Evolutionary conservation across 2,113 vertebrate genomes (phyloP), one percentile per base, ranked within the genome.

Genomic region (Ia io): DNA sequence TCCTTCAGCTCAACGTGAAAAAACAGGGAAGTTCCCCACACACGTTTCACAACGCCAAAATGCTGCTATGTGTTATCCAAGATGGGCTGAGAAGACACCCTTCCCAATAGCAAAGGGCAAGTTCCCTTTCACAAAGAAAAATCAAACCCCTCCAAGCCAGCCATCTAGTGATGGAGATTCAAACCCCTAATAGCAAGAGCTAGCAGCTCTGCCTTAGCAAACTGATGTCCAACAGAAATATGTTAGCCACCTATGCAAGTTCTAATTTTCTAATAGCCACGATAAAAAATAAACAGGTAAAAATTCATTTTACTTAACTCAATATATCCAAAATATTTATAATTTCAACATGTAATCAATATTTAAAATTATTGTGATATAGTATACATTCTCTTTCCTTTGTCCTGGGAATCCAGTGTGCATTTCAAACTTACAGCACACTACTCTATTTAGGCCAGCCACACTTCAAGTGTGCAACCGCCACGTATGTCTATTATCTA

Each of bases 31-130:
- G 85, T 70, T 91, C n/a, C 67, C 44, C 74, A 59, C 67, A 85
- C 4, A 74, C 82, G 53, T 97, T 97, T 97, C 94, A 95, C 86
- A 97, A 88, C 85, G 73, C 56, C 73, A 82, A 95, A 88, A 82
- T 40, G 80, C 40, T 84, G 37, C 28, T 63, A 83, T 22, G 44
- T 20, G 53, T 69, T 79, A 95, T 90, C 84, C 61, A 49, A 40
- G 35, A 78, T 0, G 71, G 44, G n/a, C 59, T 80, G 74, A 79
- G 32, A 88, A 92, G 69, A 65, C 93, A 94, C 74, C 22, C 63
- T 47, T 83, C 28, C 79, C 30, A 84, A 71, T 6, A 77, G 76
- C 59, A 61, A 53, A 28, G 28, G 25, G 47, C 35, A 93, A 95
- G 53, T 88, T 91, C 88, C 80, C 28, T 67, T 88, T 93, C 40